phyloP scores from a whole-genome alignment of 2,797 vertebrate species.

The Enoplosus armatus region DNA sequence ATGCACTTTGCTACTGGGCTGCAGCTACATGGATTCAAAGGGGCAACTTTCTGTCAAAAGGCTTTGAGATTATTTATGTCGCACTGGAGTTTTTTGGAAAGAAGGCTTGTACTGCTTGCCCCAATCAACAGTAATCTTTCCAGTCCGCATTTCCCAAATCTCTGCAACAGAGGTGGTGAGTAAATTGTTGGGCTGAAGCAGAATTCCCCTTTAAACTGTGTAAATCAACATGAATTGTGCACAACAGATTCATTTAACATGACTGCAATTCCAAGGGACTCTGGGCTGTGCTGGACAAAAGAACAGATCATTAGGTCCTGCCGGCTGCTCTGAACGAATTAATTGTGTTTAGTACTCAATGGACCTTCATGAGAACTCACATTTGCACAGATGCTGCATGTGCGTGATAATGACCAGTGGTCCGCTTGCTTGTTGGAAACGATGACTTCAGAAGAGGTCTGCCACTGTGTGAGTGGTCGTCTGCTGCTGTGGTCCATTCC shows the following conservation, averaged over 20 bases:
- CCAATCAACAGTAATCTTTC: background rate
- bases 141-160: background rate
- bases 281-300: slow-evolving; percentile 45
- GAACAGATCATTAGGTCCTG: slow-evolving; percentile 56
- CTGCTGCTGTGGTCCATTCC: slow-evolving; percentile 62
- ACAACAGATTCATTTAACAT: slow-evolving; percentile 29
- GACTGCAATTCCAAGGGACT: slow-evolving; percentile 36
- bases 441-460: slow-evolving; percentile 83
- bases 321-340: slow-evolving; percentile 59
- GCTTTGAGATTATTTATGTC: background rate
- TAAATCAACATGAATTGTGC: slow-evolving; percentile 21
- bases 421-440: slow-evolving; percentile 82
- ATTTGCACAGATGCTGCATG: slow-evolving; percentile 80
- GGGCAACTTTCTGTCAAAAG: background rate
- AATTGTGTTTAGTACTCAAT: slow-evolving; percentile 75
- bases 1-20: background rate
- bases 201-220: slow-evolving; percentile 5
- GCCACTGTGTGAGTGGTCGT: slow-evolving; percentile 63
- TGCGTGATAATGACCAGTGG: slow-evolving; percentile 76
- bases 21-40: background rate
- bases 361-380: slow-evolving; percentile 81
- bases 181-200: slow-evolving; percentile 14
- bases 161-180: background rate
- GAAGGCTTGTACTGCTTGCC: background rate
- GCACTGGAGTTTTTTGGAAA: background rate